Base-by-base conservation (phyloP, 2,113 vertebrate species). In the Chaetura pelagica region DNA sequence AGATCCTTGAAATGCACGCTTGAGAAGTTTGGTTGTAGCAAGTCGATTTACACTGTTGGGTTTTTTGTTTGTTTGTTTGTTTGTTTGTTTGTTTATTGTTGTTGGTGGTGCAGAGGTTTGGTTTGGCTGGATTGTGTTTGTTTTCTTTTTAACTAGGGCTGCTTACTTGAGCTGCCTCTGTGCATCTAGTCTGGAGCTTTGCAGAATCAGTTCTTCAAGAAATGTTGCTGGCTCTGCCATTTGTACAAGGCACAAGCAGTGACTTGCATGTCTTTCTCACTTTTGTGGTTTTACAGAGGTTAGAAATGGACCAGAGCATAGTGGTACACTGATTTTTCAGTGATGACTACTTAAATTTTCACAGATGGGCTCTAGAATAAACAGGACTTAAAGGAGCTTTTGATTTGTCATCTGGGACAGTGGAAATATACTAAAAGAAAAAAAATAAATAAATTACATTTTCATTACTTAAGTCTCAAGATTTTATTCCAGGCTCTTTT, bases 381-480 rank as follows among this genome's bases (percentile, higher is more conserved):
- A 62, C 20, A 44, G 1, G 10, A 34, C 3, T 34, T 22, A 35
- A 57, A 9, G 23, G 2, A 2, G 2, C 1, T 81, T 84, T 35
- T 55, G 9, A 84, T 22, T 49, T 81, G 9, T 29, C 6, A 29
- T 8, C 6, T 48, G 23, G 15, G 15, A 63, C 64, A 87, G 35
- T 32, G 1, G 12, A 90, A 79, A 34, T n/a, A 1, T 46, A 20
- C 3, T 48, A 26, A 80, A 87, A 42, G 12, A 61, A 78, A 40
- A 57, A 2, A 30, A 18, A 18, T 8, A 23, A 24, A 49, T 38
- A 2, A 10, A 1, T 2, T 4, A 6, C 0, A 4, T 48, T 84
- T 84, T 75, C 1, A 4, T 80, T 63, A 15, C 32, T 62, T 55
- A 80, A 48, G 4, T 52, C 1, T 74, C 12, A 38, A 38, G 38